Conservation (phyloP, 2,888 invertebrate species). For the Rhabditoides inermis region DNA sequence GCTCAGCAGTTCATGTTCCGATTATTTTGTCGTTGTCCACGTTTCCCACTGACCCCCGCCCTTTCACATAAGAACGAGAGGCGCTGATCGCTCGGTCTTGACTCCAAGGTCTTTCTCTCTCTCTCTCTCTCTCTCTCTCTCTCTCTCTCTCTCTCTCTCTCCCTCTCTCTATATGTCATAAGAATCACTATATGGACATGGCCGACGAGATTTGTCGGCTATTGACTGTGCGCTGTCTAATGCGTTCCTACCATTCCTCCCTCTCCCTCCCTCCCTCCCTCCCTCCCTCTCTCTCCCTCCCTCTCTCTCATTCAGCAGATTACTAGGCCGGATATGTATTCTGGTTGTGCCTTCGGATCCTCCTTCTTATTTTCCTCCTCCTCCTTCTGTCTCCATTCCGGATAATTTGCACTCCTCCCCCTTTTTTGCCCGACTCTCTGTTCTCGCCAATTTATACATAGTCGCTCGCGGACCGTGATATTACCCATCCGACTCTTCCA, state of each 20-base stretch:
- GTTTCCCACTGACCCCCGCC: slow-evolving; percentile 3
- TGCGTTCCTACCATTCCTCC: slow-evolving; percentile 8
- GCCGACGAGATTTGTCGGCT: too few species aligned
- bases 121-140: slow-evolving; percentile 1
- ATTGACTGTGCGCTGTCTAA: neutral
- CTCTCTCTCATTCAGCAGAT: slow-evolving; percentile 1
- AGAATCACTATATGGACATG: too few species aligned
- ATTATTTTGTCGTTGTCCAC: slow-evolving; percentile 14
- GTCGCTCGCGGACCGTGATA: too few species aligned
- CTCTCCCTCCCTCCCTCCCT: slow-evolving; percentile 4
- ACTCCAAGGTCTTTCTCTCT: slow-evolving; percentile 5
- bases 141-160: slow-evolving; percentile 7
- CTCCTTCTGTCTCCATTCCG: neutral
- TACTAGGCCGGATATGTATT: slow-evolving; percentile 1
- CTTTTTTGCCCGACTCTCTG: too few species aligned
- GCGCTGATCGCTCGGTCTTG: slow-evolving; percentile 3
- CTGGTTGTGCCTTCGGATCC: neutral
- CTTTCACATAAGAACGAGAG: too few species aligned
- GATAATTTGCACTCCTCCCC: too few species aligned
- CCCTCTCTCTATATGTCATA: slow-evolving; percentile 7
- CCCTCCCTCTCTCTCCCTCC: slow-evolving; percentile 6
- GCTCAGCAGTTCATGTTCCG: slow-evolving; percentile 7
- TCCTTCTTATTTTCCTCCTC: neutral
- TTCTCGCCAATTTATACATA: too few species aligned
- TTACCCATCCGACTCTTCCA: too few species aligned